phyloP scores from a whole-genome alignment of 2,888 invertebrate genomes.

The Osedax frankpressi region DNA sequence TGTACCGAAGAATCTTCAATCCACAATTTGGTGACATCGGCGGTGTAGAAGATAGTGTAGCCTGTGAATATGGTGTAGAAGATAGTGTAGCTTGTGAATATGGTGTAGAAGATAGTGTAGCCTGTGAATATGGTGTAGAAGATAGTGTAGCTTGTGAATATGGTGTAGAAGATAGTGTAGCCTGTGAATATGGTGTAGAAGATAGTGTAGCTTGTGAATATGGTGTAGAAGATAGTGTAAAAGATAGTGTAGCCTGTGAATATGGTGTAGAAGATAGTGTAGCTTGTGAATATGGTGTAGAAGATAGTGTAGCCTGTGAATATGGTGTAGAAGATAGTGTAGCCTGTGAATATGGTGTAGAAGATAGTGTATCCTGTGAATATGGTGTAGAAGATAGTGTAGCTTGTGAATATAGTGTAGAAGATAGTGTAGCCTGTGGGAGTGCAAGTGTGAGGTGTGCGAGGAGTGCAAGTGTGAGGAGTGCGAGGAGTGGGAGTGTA shows the following conservation, averaged over 20 bases:
- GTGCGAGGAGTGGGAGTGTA: too few relatives aligned
- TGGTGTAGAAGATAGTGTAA: background rate
- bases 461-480: too few relatives aligned
- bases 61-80: background rate
- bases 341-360: background rate
- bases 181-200: background rate
- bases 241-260: background rate
- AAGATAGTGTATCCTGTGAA: background rate
- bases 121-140: background rate
- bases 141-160: background rate
- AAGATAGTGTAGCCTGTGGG: background rate
- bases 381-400: background rate
- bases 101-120: background rate
- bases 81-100: background rate
- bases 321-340: background rate
- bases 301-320: background rate
- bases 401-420: background rate
- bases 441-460: too few relatives aligned
- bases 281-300: background rate
- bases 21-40: background rate
- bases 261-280: background rate
- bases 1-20: background rate
- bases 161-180: background rate
- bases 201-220: too few relatives aligned
- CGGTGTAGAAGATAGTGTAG: background rate